Evolutionary conservation across 1,140 invertebrate genomes (phyloP).

Genomic region (Panonychus citri): DNA sequence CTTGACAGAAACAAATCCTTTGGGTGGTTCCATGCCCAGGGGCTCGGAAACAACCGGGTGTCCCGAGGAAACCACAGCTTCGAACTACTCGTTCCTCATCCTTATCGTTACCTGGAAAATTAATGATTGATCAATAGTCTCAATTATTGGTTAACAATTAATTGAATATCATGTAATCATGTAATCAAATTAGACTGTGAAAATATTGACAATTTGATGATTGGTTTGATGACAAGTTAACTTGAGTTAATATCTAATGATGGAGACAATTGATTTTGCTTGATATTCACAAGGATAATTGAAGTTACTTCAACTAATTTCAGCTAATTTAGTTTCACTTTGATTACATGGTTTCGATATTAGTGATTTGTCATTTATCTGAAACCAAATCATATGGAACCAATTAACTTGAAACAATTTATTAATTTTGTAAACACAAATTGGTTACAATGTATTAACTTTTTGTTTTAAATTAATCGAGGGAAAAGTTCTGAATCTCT

Average conservation of each 20-base stretch:
- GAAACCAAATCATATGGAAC: neutral
- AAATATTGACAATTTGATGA: too few species aligned
- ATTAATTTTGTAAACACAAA: neutral
- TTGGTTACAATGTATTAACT: too few species aligned
- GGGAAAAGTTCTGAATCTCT: too few species aligned
- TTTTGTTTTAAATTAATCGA: neutral
- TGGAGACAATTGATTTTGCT: too few species aligned
- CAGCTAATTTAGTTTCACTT: neutral
- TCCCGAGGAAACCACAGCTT: neutral
- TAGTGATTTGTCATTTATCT: neutral
- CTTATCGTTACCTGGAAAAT: neutral
- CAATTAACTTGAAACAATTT: neutral
- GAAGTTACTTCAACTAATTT: too few species aligned
- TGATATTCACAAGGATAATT: too few species aligned
- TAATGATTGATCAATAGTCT: too few species aligned
- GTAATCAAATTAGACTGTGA: too few species aligned
- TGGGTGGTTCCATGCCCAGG: neutral
- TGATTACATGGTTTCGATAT: neutral
- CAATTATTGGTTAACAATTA: too few species aligned
- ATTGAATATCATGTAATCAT: too few species aligned
- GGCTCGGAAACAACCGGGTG: neutral
- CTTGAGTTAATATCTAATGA: too few species aligned
- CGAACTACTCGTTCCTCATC: neutral
- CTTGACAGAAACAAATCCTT: neutral
- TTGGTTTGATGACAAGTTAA: too few species aligned